phyloP scores from a whole-genome alignment of 35 echinoderm and acorn worm species.

The Antedon bifida region DNA sequence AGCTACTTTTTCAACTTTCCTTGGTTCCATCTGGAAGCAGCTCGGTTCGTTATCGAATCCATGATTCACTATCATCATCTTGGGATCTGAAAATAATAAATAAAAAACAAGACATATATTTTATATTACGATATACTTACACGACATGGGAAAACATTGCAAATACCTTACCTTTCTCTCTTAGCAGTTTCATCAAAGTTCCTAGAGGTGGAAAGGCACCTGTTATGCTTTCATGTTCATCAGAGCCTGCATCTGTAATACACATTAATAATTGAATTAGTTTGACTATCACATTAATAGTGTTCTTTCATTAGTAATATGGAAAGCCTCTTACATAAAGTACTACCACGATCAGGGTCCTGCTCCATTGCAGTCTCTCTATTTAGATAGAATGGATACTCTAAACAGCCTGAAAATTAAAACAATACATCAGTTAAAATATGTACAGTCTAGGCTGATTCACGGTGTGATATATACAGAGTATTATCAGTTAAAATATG shows the following conservation, averaged over 20 bases:
- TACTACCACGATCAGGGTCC: not conserved
- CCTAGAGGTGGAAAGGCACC: conserved; percentile 1
- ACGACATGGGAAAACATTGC: no score
- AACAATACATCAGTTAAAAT: not conserved
- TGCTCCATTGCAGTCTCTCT: not conserved
- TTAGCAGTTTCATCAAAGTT: not conserved
- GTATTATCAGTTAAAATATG: no score
- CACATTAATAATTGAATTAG: no score
- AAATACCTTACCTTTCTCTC: conserved; percentile 4
- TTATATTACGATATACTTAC: no score
- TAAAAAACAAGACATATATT: no score
- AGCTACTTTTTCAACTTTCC: not conserved
- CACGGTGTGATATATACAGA: no score
- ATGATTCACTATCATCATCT: no score
- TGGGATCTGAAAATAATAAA: conserved; percentile 8
- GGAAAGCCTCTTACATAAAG: no score
- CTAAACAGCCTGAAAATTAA: not conserved
- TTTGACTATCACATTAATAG: no score
- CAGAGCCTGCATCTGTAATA: not conserved
- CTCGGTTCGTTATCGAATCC: not conserved
- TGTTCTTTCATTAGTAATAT: no score
- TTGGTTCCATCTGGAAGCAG: not conserved
- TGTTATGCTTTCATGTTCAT: not conserved
- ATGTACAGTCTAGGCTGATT: no score
- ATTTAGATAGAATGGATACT: not conserved